Evolutionary conservation across 2,113 vertebrate species (phyloP), one percentile per base, ranked within the genome.

Genomic region (Amblyornis subalaris): DNA sequence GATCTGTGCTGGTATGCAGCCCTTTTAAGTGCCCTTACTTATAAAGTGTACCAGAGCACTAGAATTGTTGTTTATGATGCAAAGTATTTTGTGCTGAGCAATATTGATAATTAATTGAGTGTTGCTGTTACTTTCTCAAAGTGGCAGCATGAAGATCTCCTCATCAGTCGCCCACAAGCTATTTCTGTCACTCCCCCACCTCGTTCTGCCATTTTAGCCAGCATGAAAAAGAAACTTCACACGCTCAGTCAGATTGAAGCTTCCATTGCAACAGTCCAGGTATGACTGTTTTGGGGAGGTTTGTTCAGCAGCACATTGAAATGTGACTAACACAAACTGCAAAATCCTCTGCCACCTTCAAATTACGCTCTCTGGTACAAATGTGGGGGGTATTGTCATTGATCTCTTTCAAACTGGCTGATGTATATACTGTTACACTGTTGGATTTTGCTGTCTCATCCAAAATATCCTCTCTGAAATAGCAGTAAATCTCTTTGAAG

Each of bases 141-240:
- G 99, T 99, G 99, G 99, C 99, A 99, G 88, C 99, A 99, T 3
- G 99, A 99, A 93, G 99, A 99, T 78, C 97, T 99, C 22, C 98
- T 99, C 61, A 99, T 99, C 64, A 98, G 97, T 55, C 98, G 97
- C 25, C 99, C 98, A 44, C 99, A 99, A 94, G 98, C 99, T 14
- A 97, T 99, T 89, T 98, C 99, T 8, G 98, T 99, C 78, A 99
- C 98, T 65, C 98, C 99, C 33, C 99, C 99, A 10, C 99, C 99
- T 61, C 99, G 99, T 5, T 98, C 99, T 40, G 98, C 99, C 78
- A 99, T 99, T 95, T 97, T 99, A 89, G 98, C 98, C 96, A 99
- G 98, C 96, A 99, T 99, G 99, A 99, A 99, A 94, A 99, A 99
- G 98, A 99, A 99, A 94, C 98, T 99, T 45, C 99, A 99, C 78